Evolutionary conservation across 2,113 vertebrate genomes (phyloP).

Genomic region (Empidonax alnorum): DNA sequence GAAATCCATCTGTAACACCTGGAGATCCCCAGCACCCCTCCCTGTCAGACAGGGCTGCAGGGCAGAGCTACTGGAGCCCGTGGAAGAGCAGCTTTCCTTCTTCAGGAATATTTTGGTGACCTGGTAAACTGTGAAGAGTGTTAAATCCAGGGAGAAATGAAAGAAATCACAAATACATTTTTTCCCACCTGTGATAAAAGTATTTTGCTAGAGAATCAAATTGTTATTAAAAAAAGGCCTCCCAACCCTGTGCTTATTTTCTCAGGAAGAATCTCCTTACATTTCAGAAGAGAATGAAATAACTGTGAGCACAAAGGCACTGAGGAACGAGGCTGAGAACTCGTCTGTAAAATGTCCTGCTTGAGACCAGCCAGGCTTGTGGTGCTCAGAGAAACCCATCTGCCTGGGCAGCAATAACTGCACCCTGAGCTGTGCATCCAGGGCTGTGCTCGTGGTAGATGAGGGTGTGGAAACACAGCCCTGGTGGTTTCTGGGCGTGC

Average conservation of each 20-base stretch:
- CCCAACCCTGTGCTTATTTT: not conserved
- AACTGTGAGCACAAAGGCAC: not conserved
- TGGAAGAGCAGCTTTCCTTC: not conserved
- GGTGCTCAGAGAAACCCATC: not conserved
- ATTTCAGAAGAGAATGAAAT: not conserved
- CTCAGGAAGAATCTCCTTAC: not conserved
- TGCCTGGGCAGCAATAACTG: not conserved
- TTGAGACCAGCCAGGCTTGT: not conserved
- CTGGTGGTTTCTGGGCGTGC: rapidly evolving
- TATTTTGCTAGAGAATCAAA: not conserved
- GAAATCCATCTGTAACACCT: rapidly evolving
- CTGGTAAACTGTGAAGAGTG: not conserved
- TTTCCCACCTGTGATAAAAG: not conserved
- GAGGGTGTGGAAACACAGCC: not conserved
- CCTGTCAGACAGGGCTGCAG: rapidly evolving
- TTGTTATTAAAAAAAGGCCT: not conserved
- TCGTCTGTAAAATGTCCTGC: not conserved
- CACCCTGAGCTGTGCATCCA: not conserved
- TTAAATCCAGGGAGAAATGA: not conserved
- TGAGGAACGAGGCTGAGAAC: not conserved
- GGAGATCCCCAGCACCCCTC: not conserved
- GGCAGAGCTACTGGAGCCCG: not conserved
- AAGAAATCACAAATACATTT: not conserved
- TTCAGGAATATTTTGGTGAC: not conserved
- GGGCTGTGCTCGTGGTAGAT: rapidly evolving